These are phyloP conservation scores for Pseudorasbora parva DNA, from an alignment of 2,113 vertebrate species.

Conservation along the genomic window DNA sequence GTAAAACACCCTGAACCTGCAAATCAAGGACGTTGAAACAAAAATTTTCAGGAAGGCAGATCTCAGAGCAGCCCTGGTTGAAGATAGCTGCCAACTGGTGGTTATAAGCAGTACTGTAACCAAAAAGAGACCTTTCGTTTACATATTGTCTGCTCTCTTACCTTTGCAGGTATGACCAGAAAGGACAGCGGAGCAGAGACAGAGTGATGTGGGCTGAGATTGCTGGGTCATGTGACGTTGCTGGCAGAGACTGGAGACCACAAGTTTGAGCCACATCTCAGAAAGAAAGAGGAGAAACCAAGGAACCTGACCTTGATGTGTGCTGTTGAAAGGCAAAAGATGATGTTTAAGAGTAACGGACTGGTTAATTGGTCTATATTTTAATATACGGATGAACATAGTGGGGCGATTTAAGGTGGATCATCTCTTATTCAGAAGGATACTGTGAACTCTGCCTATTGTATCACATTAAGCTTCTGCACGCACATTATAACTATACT, in stretches of 20 bases:
- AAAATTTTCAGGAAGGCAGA: not conserved
- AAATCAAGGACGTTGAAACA: too few relatives aligned
- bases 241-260: conserved; percentile 39
- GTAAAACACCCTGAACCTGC: not conserved
- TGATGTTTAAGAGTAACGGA: not conserved
- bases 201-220: conserved; percentile 73
- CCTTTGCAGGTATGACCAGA: conserved; percentile 61
- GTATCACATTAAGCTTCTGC: conserved; percentile 35
- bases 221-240: conserved; percentile 38
- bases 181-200: conserved; percentile 74
- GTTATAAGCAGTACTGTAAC: not conserved
- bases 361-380: not conserved
- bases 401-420: conserved; percentile 27
- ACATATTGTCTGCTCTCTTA: not conserved
- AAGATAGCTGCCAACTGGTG: conserved; percentile 10
- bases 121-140: not conserved
- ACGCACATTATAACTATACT: conserved; percentile 33
- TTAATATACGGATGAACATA: not conserved
- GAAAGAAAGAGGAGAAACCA: not conserved
- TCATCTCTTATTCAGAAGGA: conserved; percentile 42
- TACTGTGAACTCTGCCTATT: conserved; percentile 31
- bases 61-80: not conserved
- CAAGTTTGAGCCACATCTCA: not conserved
- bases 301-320: conserved; percentile 8
- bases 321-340: conserved; percentile 23